A percentile compares a stretch with the other conserved stretches of the same genome.
Conservation (phyloP, 2,888 invertebrate species). For the Oscheius sp. region DNA sequence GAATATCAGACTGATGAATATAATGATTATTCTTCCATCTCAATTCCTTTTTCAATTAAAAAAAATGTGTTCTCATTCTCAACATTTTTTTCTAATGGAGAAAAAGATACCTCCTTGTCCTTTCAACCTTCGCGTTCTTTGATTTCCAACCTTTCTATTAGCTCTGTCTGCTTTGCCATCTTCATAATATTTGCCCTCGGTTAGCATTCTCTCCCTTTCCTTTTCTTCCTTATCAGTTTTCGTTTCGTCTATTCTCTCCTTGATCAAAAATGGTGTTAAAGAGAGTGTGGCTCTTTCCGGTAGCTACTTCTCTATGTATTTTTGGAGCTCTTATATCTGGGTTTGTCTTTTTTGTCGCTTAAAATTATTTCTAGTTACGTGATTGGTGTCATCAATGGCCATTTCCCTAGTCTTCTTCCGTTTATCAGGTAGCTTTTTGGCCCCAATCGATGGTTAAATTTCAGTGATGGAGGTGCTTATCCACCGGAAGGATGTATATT, state of each 20-base stretch:
- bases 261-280: constrained; percentile 37
- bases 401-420: constrained; percentile 20
- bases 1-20: no score
- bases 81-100: no score
- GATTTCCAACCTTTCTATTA: no score
- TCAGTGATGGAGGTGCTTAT: constrained; percentile 16
- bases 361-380: constrained; percentile 11
- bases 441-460: not conserved
- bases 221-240: constrained; percentile 14
- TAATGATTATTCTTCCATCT: no score
- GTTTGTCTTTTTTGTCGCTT: not conserved
- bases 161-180: no score
- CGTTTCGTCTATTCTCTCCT: not conserved
- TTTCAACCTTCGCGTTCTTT: no score
- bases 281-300: constrained; percentile 43
- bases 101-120: no score
- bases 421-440: constrained; percentile 4
- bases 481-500: constrained; percentile 35
- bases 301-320: not conserved
- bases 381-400: not conserved
- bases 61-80: no score
- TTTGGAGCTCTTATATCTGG: constrained; percentile 15
- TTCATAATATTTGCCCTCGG: constrained; percentile 1
- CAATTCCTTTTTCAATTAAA: no score
- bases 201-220: not conserved